Conservation (phyloP, 1,140 invertebrate genomes). For the Sinonovacula constricta region DNA sequence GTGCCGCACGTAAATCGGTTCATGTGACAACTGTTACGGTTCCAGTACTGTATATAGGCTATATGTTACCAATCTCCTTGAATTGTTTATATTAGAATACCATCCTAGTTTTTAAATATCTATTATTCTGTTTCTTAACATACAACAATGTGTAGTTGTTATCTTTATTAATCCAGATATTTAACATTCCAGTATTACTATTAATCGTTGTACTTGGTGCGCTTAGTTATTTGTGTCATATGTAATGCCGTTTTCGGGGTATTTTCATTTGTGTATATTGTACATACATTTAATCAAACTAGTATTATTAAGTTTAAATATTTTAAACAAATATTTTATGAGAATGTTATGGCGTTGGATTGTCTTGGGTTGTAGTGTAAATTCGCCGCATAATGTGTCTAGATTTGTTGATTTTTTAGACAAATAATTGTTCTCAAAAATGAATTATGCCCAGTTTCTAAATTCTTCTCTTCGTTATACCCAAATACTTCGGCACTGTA, state of each 20-base stretch:
- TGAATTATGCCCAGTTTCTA: conserved; percentile 1
- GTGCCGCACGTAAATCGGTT: too few relatives aligned
- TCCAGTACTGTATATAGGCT: too few relatives aligned
- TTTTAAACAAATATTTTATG: neutral
- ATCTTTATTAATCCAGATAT: too few relatives aligned
- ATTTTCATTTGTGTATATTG: too few relatives aligned
- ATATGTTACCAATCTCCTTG: too few relatives aligned
- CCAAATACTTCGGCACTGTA: conserved; percentile 19
- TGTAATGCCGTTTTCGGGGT: neutral
- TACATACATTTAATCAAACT: too few relatives aligned
- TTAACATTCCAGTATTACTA: neutral
- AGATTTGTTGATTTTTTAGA: conserved; percentile 19
- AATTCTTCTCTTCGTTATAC: too few relatives aligned
- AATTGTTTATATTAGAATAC: too few relatives aligned
- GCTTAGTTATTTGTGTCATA: neutral
- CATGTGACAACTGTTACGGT: too few relatives aligned
- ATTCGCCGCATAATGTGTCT: conserved; percentile 13
- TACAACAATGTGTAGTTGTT: neutral
- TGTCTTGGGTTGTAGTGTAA: neutral
- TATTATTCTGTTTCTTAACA: neutral
- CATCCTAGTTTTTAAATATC: neutral
- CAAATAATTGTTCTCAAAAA: conserved; percentile 21
- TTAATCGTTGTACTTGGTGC: neutral
- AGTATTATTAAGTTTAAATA: too few relatives aligned
- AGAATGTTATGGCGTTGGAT: conserved; percentile 3